These are phyloP conservation scores for Jacana jacana DNA, from an alignment of 2,113 vertebrate species.

Conservation along the genomic window DNA sequence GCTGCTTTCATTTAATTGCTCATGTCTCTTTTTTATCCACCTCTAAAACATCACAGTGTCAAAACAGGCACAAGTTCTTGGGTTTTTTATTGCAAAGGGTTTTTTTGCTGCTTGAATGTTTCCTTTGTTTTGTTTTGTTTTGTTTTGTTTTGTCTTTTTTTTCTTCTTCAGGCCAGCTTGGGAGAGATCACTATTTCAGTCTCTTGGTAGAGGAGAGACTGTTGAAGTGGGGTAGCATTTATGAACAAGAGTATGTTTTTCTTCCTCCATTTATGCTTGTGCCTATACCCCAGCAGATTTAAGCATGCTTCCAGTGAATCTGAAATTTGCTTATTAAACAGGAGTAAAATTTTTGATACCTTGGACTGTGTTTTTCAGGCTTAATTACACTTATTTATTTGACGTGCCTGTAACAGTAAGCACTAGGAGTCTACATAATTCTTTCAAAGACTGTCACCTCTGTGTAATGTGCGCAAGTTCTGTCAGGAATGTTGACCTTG, in stretches of 20 bases:
- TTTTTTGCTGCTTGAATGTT: background rate
- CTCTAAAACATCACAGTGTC: background rate
- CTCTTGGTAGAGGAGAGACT: background rate
- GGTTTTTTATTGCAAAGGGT: background rate
- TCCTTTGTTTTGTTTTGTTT: background rate
- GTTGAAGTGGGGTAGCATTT: background rate
- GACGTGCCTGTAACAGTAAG: background rate
- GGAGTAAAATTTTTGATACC: background rate
- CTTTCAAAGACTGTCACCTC: conserved; percentile 3
- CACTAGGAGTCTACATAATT: background rate
- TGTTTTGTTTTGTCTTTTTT: background rate
- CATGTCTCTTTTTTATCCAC: background rate
- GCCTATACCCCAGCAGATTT: background rate
- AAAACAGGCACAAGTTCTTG: background rate
- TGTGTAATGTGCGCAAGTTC: background rate
- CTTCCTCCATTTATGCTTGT: background rate
- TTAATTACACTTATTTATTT: background rate
- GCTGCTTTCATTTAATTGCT: background rate
- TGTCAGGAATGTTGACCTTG: conserved; percentile 5
- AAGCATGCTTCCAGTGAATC: background rate
- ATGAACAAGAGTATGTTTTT: background rate
- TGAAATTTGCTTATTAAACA: background rate
- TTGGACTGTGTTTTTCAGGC: background rate
- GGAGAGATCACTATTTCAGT: background rate
- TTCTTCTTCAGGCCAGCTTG: background rate